These are phyloP conservation scores for Plusia festucae DNA, from an alignment of 2,888 invertebrate species.

Conservation along the genomic window DNA sequence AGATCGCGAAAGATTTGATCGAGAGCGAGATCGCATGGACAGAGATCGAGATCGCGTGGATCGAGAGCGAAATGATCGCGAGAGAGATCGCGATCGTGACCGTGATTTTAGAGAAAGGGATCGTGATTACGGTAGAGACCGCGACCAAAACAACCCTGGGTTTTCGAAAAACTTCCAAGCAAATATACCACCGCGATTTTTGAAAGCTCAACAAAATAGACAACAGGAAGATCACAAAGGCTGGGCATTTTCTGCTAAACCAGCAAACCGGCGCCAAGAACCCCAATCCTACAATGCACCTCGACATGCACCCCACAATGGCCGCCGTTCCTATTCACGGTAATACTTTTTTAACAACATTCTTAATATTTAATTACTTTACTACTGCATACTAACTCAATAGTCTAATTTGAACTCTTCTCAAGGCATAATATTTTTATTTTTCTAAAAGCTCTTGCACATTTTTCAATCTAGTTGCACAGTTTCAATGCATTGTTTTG, in stretches of 20 bases:
- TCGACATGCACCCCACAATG: conserved; percentile 80
- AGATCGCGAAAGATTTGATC: conserved; percentile 65
- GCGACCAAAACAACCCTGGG: conserved; percentile 89
- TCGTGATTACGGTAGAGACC: conserved; percentile 80
- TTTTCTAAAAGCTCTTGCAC: too few relatives aligned
- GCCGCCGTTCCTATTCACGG: conserved; percentile 85
- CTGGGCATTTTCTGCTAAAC: conserved; percentile 82
- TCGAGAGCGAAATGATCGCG: conserved; percentile 68
- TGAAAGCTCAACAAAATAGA: conserved; percentile 92
- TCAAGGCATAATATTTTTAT: too few relatives aligned
- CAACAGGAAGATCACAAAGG: conserved; percentile 85
- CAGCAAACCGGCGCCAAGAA: conserved; percentile 80
- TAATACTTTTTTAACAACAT: conserved; percentile 47
- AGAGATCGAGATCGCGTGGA: conserved; percentile 67
- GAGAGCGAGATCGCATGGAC: conserved; percentile 68
- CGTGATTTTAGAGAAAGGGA: conserved; percentile 74
- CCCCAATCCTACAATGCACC: conserved; percentile 81
- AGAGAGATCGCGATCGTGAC: conserved; percentile 73
- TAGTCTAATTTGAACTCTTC: too few relatives aligned
- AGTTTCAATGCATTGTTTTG: too few relatives aligned
- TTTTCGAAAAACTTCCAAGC: conserved; percentile 94
- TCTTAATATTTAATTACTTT: neutral
- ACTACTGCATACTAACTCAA: neutral
- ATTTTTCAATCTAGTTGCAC: too few relatives aligned
- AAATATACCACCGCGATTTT: conserved; percentile 95